Evolutionary conservation across 2,888 invertebrate species (phyloP).

Genomic region (Acleris laterana): DNA sequence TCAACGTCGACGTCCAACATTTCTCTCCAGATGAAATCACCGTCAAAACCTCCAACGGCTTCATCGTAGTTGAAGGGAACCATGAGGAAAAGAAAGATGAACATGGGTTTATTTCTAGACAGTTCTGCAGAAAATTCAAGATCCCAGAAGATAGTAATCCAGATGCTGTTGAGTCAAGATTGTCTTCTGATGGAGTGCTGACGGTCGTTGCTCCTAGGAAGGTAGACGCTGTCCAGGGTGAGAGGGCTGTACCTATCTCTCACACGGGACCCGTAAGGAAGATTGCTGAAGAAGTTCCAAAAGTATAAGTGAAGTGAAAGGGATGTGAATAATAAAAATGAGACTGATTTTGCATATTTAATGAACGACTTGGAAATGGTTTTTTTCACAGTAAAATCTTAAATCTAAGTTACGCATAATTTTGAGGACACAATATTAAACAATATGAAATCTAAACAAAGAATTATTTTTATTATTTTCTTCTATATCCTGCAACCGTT

Average conservation of each 20-base stretch:
- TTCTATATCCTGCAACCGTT: constrained; percentile 88
- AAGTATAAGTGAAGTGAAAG: constrained; percentile 31
- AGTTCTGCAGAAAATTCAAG: constrained; percentile 89
- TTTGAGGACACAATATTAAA: neutral
- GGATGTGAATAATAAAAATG: constrained; percentile 24
- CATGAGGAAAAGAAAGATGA: constrained; percentile 91
- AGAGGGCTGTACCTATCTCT: constrained; percentile 83
- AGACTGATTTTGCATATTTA: constrained; percentile 40
- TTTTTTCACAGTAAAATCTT: too few species aligned
- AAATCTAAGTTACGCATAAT: too few species aligned
- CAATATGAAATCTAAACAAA: neutral
- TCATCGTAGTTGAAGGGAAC: constrained; percentile 89
- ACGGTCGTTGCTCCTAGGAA: constrained; percentile 86
- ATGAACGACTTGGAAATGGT: constrained; percentile 25
- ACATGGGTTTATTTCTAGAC: constrained; percentile 89
- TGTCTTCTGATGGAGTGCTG: constrained; percentile 91
- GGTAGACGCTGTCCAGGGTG: constrained; percentile 61
- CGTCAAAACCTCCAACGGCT: constrained; percentile 89
- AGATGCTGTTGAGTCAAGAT: constrained; percentile 87
- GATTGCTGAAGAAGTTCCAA: constrained; percentile 50
- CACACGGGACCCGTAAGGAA: constrained; percentile 84
- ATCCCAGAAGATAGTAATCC: constrained; percentile 89
- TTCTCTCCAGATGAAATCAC: constrained; percentile 90
- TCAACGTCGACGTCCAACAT: constrained; percentile 90
- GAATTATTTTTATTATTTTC: constrained; percentile 40